phyloP scores from a whole-genome alignment of 2,113 vertebrate species.

The Heterocephalus glaber region DNA sequence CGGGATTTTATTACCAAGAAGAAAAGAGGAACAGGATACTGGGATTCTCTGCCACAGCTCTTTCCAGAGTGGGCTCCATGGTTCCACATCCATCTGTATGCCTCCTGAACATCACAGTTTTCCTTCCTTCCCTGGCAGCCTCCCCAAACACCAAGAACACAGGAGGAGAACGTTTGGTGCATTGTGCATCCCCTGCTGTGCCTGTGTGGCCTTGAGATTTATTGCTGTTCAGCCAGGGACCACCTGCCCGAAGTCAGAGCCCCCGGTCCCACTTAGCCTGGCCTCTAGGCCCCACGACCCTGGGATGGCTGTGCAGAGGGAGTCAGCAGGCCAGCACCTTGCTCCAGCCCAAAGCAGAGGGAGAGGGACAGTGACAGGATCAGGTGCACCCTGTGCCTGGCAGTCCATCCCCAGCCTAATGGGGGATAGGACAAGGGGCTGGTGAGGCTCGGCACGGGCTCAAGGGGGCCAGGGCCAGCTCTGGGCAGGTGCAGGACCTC shows the following conservation, averaged over 20 bases:
- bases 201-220: not conserved
- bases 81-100: not conserved
- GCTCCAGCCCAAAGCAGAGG: not conserved
- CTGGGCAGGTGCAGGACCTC: not conserved
- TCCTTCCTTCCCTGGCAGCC: not conserved
- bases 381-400: not conserved
- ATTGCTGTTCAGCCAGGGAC: not conserved
- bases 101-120: rapidly evolving
- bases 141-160: not conserved
- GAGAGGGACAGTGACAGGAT: not conserved
- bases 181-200: not conserved
- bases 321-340: not conserved
- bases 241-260: slow-evolving; percentile 36
- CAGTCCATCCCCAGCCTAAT: not conserved
- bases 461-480: not conserved
- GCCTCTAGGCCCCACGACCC: not conserved
- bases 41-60: not conserved
- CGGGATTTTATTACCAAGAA: not conserved
- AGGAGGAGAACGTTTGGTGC: not conserved
- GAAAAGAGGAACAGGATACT: not conserved
- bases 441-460: not conserved
- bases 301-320: not conserved
- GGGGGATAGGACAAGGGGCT: not conserved
- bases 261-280: not conserved
- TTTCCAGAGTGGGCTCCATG: not conserved